phyloP scores from a whole-genome alignment of 2,888 invertebrate genomes.

The Parnassius mnemosyne region DNA sequence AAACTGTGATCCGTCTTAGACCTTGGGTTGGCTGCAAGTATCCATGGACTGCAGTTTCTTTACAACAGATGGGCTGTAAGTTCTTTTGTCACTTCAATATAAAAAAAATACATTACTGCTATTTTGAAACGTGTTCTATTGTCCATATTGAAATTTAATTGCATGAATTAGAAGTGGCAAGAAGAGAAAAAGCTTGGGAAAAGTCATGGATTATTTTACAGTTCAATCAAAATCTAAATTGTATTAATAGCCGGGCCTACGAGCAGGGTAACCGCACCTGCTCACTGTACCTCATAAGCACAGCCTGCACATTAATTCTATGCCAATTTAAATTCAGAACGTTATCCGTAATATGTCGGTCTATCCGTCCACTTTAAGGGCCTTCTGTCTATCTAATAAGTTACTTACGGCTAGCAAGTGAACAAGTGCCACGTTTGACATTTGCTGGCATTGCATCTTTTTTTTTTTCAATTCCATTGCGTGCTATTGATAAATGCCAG shows the following conservation, averaged over 20 bases:
- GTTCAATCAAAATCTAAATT: no score
- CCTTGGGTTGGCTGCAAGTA: no score
- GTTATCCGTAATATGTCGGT: constrained; percentile 43
- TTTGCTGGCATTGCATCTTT: constrained; percentile 38
- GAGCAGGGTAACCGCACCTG: constrained; percentile 44
- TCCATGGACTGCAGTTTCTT: no score
- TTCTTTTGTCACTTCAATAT: no score
- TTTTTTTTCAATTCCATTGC: constrained; percentile 28
- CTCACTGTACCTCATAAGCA: constrained; percentile 36
- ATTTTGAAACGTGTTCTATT: no score
- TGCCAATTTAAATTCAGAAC: constrained; percentile 51
- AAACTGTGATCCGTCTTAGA: no score
- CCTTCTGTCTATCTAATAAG: constrained; percentile 51
- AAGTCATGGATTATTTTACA: no score
- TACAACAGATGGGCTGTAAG: no score
- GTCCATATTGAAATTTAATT: no score
- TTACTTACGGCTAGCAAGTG: constrained; percentile 31
- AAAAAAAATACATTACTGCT: no score
- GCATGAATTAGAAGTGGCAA: no score
- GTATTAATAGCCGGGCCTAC: not conserved
- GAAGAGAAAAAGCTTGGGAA: no score
- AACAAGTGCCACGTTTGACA: constrained; percentile 36
- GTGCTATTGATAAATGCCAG: constrained; percentile 13
- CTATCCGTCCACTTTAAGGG: constrained; percentile 54
- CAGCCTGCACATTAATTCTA: constrained; percentile 44